Conservation (phyloP, 2,888 invertebrate species). For the Rotaria socialis region DNA sequence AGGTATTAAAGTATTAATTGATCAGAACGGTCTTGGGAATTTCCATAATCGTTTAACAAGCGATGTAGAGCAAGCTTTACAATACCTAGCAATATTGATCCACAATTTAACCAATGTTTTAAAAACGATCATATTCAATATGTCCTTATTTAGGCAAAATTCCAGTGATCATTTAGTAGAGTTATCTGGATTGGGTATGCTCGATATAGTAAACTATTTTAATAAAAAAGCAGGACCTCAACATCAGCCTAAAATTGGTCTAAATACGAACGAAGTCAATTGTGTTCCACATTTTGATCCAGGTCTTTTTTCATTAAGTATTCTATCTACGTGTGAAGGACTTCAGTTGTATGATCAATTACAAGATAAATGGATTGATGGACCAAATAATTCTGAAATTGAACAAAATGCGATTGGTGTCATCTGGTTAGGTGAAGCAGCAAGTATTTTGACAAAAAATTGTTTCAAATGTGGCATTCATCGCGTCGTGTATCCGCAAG, state of each 20-base stretch:
- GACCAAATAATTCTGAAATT: neutral
- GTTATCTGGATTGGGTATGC: neutral
- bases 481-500: neutral
- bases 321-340: neutral
- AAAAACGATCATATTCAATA: too few relatives aligned
- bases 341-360: neutral
- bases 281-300: slow-evolving; percentile 15
- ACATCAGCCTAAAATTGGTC: neutral
- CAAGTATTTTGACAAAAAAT: neutral
- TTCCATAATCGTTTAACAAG: too few relatives aligned
- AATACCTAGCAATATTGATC: too few relatives aligned
- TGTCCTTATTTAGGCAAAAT: too few relatives aligned
- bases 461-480: neutral
- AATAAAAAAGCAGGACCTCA: neutral
- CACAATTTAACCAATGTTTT: too few relatives aligned
- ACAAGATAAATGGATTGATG: neutral
- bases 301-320: neutral
- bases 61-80: too few relatives aligned
- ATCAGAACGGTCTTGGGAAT: too few relatives aligned
- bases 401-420: neutral
- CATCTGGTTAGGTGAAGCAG: slow-evolving; percentile 1
- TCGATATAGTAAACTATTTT: neutral
- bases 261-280: neutral
- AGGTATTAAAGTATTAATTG: neutral
- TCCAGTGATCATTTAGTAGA: neutral